A percentile compares a stretch with the other conserved stretches of the same genome.
Conservation (phyloP, 2,797 vertebrate genomes). For the Squalus acanthias region DNA sequence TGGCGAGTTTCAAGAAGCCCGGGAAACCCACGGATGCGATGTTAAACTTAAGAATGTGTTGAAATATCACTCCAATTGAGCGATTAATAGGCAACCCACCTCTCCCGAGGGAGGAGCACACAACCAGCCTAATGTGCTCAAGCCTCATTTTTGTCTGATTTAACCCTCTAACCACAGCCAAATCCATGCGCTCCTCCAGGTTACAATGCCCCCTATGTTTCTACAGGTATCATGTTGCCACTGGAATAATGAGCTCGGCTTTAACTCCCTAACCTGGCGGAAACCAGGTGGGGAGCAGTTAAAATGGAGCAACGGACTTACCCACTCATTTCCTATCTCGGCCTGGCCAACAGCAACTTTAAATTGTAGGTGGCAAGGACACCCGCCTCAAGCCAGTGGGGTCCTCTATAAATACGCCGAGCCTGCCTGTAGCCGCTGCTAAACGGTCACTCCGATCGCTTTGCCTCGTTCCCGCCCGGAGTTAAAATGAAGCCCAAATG, state of each 20-base stretch:
- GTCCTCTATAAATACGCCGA: background rate
- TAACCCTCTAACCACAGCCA: too few species aligned
- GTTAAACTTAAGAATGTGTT: too few species aligned
- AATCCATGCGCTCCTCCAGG: too few species aligned
- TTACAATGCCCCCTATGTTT: background rate
- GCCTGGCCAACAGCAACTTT: background rate
- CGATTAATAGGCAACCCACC: too few species aligned
- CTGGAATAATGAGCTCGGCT: background rate
- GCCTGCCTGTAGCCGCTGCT: too few species aligned
- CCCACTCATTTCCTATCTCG: background rate
- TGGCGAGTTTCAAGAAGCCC: too few species aligned
- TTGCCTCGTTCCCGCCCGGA: background rate
- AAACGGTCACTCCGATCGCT: background rate
- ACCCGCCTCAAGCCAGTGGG: background rate
- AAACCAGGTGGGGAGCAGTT: background rate
- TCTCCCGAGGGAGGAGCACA: too few species aligned
- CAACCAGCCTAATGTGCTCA: too few species aligned
- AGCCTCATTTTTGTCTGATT: too few species aligned
- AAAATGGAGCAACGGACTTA: background rate
- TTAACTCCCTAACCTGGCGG: background rate
- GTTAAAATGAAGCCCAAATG: background rate
- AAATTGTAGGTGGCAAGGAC: background rate
- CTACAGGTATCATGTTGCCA: background rate
- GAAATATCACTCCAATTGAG: too few species aligned
- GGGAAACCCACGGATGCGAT: too few species aligned